A percentile compares a stretch with the other conserved stretches of the same genome.
phyloP scores from a whole-genome alignment of 2,113 vertebrate species.

The Barbus barbus region DNA sequence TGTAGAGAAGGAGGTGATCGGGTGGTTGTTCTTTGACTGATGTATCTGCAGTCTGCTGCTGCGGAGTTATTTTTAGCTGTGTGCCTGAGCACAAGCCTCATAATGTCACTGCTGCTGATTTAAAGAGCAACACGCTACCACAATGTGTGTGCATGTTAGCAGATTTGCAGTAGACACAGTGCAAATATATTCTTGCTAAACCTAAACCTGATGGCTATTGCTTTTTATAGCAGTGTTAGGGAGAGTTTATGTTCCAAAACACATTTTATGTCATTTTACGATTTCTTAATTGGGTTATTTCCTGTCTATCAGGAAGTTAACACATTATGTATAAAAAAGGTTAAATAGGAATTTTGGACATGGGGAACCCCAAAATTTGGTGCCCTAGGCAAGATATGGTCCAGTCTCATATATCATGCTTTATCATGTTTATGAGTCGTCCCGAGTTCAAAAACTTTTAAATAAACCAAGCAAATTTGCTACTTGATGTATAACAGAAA shows the following conservation, averaged over 20 bases:
- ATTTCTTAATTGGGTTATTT: too few relatives aligned
- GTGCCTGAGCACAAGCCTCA: constrained; percentile 41
- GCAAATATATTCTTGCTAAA: too few relatives aligned
- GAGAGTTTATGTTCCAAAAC: not conserved
- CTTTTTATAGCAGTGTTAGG: not conserved
- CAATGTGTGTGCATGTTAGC: constrained; percentile 20
- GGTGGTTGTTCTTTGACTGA: constrained; percentile 46
- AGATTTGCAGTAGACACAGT: not conserved
- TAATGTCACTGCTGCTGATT: constrained; percentile 41
- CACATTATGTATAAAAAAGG: not conserved
- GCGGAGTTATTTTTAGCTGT: constrained; percentile 52
- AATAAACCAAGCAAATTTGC: not conserved
- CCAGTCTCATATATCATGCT: not conserved
- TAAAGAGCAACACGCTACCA: constrained; percentile 30
- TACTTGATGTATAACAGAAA: not conserved
- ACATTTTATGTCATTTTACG: too few relatives aligned
- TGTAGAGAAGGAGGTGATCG: constrained; percentile 1
- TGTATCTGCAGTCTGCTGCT: constrained; percentile 57
- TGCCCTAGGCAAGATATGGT: not conserved
- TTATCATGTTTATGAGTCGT: not conserved
- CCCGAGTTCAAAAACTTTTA: not conserved
- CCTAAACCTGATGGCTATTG: not conserved
- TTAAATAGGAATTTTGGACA: not conserved
- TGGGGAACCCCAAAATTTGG: not conserved
- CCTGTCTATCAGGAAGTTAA: too few relatives aligned